phyloP scores from a whole-genome alignment of 2,113 vertebrate genomes.

The Ictalurus punctatus region DNA sequence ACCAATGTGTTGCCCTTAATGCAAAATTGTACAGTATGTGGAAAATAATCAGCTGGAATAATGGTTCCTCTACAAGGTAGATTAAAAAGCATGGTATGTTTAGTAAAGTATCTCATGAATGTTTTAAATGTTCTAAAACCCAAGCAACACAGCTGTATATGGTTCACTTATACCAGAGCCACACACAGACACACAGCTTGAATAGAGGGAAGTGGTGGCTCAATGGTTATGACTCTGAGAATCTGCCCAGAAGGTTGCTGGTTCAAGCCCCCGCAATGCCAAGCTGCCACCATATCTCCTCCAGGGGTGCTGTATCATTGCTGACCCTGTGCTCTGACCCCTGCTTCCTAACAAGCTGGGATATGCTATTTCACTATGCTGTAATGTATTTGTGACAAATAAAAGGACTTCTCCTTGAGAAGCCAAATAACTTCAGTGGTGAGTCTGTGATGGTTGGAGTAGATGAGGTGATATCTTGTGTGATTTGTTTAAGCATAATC shows the following conservation, averaged over 20 bases:
- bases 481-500: background rate
- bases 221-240: no score
- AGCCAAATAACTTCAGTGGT: background rate
- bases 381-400: no score
- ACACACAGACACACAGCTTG: background rate
- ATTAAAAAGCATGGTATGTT: background rate
- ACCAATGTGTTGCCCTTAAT: background rate
- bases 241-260: no score
- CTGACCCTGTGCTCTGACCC: no score
- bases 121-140: background rate
- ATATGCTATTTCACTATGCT: no score
- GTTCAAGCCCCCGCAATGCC: no score
- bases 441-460: background rate
- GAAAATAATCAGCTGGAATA: background rate
- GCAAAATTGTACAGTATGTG: background rate
- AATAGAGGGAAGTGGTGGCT: no score
- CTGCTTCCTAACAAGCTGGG: no score
- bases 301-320: no score
- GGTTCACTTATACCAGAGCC: background rate
- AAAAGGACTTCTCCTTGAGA: background rate
- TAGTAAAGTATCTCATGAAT: background rate
- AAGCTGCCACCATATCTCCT: no score
- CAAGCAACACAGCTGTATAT: background rate
- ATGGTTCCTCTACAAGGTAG: background rate
- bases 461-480: background rate